Percentiles rank a stretch among this genome's conserved stretches.
Conservation (phyloP, 2,888 invertebrate genomes). For the Dynastes maya region DNA sequence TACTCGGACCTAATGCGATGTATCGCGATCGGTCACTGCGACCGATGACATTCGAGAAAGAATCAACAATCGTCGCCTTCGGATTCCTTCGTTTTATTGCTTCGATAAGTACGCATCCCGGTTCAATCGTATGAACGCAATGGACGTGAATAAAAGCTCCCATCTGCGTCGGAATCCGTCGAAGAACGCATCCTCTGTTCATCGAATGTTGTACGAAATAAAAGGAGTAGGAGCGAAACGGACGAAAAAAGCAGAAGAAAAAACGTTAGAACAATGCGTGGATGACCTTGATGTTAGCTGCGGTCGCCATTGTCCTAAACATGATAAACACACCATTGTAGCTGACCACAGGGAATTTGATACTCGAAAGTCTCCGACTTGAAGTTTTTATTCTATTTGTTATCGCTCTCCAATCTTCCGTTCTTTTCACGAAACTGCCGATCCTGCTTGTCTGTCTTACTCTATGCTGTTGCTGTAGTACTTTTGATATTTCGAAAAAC, state of each 20-base stretch:
- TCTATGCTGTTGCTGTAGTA: neutral
- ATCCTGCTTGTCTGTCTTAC: too few relatives aligned
- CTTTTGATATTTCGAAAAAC: too few relatives aligned
- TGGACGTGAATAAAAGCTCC: neutral
- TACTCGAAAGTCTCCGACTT: slow-evolving; percentile 29
- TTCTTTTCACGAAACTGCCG: neutral
- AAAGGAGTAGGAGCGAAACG: slow-evolving; percentile 9
- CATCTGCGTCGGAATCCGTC: neutral
- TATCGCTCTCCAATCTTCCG: neutral
- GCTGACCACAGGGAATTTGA: slow-evolving; percentile 56
- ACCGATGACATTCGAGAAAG: neutral
- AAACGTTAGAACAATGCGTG: slow-evolving; percentile 56
- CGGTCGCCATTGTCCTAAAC: slow-evolving; percentile 55
- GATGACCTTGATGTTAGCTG: slow-evolving; percentile 54
- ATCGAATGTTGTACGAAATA: neutral
- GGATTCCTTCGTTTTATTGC: slow-evolving; percentile 19
- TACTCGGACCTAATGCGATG: slow-evolving; percentile 6
- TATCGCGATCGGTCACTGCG: neutral
- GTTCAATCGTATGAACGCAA: neutral
- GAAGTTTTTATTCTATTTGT: neutral
- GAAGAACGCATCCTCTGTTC: slow-evolving; percentile 11
- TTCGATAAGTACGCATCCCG: slow-evolving; percentile 1
- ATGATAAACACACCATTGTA: slow-evolving; percentile 56
- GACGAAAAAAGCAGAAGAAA: slow-evolving; percentile 50
- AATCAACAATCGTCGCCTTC: slow-evolving; percentile 9